Conservation (phyloP, 2,888 invertebrate genomes). For the Julus scandinavius region DNA sequence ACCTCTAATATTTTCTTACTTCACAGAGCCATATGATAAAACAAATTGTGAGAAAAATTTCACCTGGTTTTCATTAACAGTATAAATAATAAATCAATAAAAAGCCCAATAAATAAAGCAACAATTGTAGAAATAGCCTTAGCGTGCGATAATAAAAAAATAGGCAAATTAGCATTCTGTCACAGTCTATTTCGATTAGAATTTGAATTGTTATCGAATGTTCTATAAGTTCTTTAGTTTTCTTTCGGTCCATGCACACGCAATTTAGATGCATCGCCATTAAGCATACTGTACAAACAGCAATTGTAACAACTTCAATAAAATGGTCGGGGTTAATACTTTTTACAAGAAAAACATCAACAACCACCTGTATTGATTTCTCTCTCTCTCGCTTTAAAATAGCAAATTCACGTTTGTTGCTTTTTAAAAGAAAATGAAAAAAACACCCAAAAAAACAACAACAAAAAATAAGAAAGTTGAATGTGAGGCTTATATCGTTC, state of each 20-base stretch:
- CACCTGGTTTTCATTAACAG: too few relatives aligned
- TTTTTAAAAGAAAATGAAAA: neutral
- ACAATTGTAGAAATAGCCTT: neutral
- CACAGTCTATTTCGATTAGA: neutral
- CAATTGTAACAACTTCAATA: neutral
- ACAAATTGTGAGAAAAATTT: too few relatives aligned
- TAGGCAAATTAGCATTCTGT: neutral
- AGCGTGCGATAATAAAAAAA: too few relatives aligned
- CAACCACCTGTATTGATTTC: slow-evolving; percentile 44
- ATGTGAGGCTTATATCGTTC: slow-evolving; percentile 22
- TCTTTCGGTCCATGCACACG: neutral
- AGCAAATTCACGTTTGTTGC: neutral
- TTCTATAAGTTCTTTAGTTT: neutral
- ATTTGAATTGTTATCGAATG: neutral
- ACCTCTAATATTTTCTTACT: too few relatives aligned
- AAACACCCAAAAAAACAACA: neutral
- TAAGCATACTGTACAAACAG: neutral
- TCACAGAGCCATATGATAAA: too few relatives aligned
- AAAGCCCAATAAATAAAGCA: neutral
- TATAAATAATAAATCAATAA: neutral
- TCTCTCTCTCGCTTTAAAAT: neutral
- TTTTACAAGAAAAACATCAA: neutral
- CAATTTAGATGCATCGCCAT: neutral
- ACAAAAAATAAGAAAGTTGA: slow-evolving; percentile 22
- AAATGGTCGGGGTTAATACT: neutral